phyloP scores from a whole-genome alignment of 1,140 invertebrate genomes.

The Daktulosphaira vitifoliae region DNA sequence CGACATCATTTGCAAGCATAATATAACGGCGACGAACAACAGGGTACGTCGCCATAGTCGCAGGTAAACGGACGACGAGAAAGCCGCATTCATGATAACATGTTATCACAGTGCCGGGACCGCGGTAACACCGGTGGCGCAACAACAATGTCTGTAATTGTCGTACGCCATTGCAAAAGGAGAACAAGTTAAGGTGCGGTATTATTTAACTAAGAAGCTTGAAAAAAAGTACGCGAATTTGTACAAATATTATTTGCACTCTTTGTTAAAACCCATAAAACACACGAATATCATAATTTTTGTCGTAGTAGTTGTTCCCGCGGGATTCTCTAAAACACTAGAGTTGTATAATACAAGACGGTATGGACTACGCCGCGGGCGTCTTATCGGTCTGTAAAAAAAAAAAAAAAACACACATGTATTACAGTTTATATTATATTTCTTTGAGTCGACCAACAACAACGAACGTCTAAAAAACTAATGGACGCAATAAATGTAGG shows the following conservation, averaged over 20 bases:
- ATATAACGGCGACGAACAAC: slow-evolving; percentile 40
- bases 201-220: too few relatives aligned
- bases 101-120: slow-evolving; percentile 24
- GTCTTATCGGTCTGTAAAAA: slow-evolving; percentile 32
- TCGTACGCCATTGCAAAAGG: neutral
- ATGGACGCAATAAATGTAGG: slow-evolving; percentile 17
- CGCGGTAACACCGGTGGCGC: slow-evolving; percentile 18
- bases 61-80: slow-evolving; percentile 22
- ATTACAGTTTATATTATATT: slow-evolving; percentile 15
- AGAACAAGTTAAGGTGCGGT: too few relatives aligned
- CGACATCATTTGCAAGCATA: slow-evolving; percentile 36
- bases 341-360: neutral
- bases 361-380: slow-evolving; percentile 19
- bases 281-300: too few relatives aligned
- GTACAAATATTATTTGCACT: too few relatives aligned
- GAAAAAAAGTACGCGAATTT: too few relatives aligned
- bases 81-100: slow-evolving; percentile 31
- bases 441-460: neutral
- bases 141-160: neutral
- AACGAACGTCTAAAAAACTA: slow-evolving; percentile 14
- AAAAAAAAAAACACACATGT: slow-evolving; percentile 11
- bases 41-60: slow-evolving; percentile 37
- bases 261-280: too few relatives aligned
- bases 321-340: neutral
- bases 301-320: neutral